Evolutionary conservation across 2,113 vertebrate species (phyloP).

Genomic region (Syngnathus scovelli): DNA sequence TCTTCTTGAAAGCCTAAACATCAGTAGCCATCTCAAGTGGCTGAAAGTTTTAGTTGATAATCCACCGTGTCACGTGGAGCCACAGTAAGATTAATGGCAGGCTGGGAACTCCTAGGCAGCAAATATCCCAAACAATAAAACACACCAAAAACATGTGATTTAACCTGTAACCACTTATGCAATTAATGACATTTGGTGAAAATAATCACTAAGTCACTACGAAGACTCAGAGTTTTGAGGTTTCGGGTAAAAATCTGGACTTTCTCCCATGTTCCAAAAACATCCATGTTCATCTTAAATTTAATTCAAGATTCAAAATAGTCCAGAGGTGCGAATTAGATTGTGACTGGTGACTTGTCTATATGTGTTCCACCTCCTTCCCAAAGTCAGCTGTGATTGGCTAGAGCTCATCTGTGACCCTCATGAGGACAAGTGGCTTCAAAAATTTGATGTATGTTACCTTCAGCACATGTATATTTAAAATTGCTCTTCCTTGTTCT

Average conservation of each 20-base stretch:
- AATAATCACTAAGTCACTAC: no score
- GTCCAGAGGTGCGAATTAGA: background rate
- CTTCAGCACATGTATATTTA: no score
- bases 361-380: background rate
- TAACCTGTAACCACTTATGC: no score
- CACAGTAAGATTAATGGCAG: constrained; percentile 60
- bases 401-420: no score
- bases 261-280: background rate
- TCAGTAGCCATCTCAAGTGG: constrained; percentile 69
- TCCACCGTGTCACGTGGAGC: constrained; percentile 55
- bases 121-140: constrained; percentile 53
- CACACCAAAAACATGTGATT: background rate
- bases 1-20: constrained; percentile 63
- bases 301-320: background rate
- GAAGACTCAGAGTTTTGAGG: background rate
- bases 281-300: background rate
- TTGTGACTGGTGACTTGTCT: background rate
- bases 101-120: constrained; percentile 57
- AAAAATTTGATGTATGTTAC: background rate
- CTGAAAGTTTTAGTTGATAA: constrained; percentile 67
- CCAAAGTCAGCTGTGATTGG: background rate
- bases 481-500: no score
- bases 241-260: background rate
- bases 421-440: background rate
- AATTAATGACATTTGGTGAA: background rate